Base-by-base conservation (phyloP, 2,888 invertebrate genomes). In the Temnothorax rugatulus region DNA sequence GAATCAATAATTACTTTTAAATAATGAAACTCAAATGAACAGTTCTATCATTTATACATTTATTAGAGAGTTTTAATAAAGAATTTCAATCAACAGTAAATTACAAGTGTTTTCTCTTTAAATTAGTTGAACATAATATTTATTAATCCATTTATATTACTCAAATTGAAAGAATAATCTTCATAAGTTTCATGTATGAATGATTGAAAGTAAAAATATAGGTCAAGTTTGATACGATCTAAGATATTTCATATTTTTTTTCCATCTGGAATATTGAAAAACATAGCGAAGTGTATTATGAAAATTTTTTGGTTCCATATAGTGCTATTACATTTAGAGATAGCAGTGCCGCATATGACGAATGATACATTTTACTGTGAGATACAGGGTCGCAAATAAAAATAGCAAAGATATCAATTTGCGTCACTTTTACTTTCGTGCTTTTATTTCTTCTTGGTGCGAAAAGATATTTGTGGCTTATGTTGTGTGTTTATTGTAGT, bases 181-280 rank as follows among this genome's bases (percentile, higher is more conserved):
- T 63, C 0, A 5, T 59, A 74, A 21, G 13, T 25, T 64, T 38
- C 13, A 47, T 15, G 9, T 18, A 50, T 7, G n/a, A 61, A 18
- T 52, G 18, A 38, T 41, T 29, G 13, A 52, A 64, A 41, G 18
- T 34, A 41, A 44, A 64, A 38, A 18, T 47, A 25, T 15, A 13
- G 44, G 7, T 73, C 50, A 52, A 64, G 13, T 54, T 41, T 52
- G 21, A 66, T 38, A 38, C 2, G 44, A 38, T 64, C 15, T 50
- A 18, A 64, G 29, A 68, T 68, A 34, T 21, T 29, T 18, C 34
- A 47, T 13, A 13, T 54, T 13, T 8, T 41, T 34, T 44, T 54
- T 69, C 21, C 18, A 47, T 47, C 34, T 59, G 7, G 2, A 25
- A 81, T 69, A 71, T 77, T 47, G 29, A 71, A 50, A 59, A 59